phyloP scores from a whole-genome alignment of 2,113 vertebrate genomes.

The Argyrosomus japonicus region DNA sequence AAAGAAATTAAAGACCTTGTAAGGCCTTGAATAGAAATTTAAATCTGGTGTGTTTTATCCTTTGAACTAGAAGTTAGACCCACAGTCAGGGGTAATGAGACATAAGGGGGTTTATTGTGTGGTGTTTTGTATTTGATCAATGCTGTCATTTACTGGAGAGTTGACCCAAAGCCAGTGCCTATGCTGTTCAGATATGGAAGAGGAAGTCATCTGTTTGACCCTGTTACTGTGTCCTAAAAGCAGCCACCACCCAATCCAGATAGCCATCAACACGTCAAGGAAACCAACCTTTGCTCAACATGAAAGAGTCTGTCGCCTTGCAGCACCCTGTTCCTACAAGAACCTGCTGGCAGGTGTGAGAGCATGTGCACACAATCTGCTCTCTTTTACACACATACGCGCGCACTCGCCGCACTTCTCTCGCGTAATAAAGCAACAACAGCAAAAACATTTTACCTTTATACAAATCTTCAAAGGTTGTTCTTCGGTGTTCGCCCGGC shows the following conservation, averaged over 20 bases:
- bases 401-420: not conserved
- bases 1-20: constrained; percentile 9
- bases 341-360: constrained; percentile 40
- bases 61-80: not conserved
- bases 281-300: constrained; percentile 38
- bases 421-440: not conserved
- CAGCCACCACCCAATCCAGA: constrained; percentile 39
- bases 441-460: not conserved
- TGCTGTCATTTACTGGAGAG: constrained; percentile 1
- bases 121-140: not conserved
- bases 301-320: constrained; percentile 28
- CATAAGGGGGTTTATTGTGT: constrained; percentile 7
- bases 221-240: constrained; percentile 31
- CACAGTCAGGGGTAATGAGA: not conserved
- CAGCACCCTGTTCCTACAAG: constrained; percentile 18
- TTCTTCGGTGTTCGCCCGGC: not conserved
- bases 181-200: not conserved
- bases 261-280: constrained; percentile 28
- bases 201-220: constrained; percentile 38
- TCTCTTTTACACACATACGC: not conserved
- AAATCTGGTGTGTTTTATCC: constrained; percentile 3
- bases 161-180: constrained; percentile 14
- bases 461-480: not conserved
- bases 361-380: not conserved
- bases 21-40: not conserved